Conservation (phyloP, 1,140 invertebrate species). For the Drosophila truncata region DNA sequence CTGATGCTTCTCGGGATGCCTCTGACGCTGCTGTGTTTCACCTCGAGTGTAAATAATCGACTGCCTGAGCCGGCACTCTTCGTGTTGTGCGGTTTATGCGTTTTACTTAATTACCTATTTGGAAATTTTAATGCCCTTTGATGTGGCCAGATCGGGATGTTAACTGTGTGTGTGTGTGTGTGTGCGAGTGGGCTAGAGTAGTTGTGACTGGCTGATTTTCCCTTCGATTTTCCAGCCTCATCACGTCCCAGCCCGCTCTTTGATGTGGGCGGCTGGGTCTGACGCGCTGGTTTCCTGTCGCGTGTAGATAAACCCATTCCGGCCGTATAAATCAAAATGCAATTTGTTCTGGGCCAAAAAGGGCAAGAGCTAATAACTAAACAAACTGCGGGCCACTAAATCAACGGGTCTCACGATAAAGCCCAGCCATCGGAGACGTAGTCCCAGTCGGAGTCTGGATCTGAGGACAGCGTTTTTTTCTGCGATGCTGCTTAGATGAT, state of each 20-base stretch:
- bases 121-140: constrained; percentile 78
- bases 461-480: constrained; percentile 33
- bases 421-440: constrained; percentile 22
- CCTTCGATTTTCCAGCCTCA: constrained; percentile 24
- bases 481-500: constrained; percentile 59
- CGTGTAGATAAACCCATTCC: constrained; percentile 74
- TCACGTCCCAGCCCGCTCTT: constrained; percentile 27
- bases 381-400: constrained; percentile 82
- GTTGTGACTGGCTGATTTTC: constrained; percentile 22
- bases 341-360: constrained; percentile 80
- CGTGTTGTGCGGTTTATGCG: constrained; percentile 74
- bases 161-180: background rate
- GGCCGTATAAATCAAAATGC: constrained; percentile 79
- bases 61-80: constrained; percentile 31
- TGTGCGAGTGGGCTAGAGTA: background rate
- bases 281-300: constrained; percentile 62
- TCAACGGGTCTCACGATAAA: constrained; percentile 77
- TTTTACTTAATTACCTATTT: constrained; percentile 84
- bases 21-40: background rate
- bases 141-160: constrained; percentile 54
- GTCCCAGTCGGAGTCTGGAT: constrained; percentile 6
- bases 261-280: constrained; percentile 67
- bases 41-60: constrained; percentile 75
- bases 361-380: constrained; percentile 82
- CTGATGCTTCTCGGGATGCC: background rate